Conservation (phyloP, 2,797 vertebrate species). For the Aeoliscus strigatus region DNA sequence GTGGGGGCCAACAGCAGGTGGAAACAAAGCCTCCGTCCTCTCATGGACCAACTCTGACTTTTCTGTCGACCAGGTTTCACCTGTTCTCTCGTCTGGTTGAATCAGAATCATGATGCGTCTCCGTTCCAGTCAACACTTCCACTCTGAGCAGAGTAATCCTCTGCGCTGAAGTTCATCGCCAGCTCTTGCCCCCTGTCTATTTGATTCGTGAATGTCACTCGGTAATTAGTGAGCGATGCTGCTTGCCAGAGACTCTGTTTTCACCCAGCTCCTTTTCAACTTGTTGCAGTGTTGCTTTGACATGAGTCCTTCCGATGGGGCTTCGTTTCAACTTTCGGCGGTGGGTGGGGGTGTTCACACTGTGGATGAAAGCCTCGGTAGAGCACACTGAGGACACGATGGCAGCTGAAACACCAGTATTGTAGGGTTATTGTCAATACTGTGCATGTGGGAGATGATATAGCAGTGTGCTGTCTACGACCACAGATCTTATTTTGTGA, state of each 20-base stretch:
- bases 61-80: conserved; percentile 4
- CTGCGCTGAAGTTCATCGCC: conserved; percentile 27
- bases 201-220: conserved; percentile 54
- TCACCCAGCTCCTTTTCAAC: conserved; percentile 39
- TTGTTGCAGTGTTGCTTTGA: conserved; percentile 34
- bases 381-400: conserved; percentile 12
- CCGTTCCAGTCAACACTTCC: conserved; percentile 38
- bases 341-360: conserved; percentile 16
- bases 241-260: conserved; percentile 43
- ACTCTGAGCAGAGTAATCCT: conserved; percentile 43
- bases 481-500: too few relatives aligned
- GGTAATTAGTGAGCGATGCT: conserved; percentile 30
- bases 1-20: too few relatives aligned
- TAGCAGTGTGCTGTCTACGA: too few relatives aligned
- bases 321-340: conserved; percentile 27
- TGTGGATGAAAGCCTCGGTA: conserved; percentile 22
- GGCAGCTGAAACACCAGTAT: conserved; percentile 5
- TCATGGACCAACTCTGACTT: conserved; percentile 7
- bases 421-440: conserved; percentile 9
- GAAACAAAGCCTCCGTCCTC: too few relatives aligned
- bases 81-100: conserved; percentile 17
- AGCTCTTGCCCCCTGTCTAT: conserved; percentile 43
- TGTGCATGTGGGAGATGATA: neutral
- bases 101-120: conserved; percentile 19
- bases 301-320: conserved; percentile 14